These are phyloP conservation scores for Petrophora chlorosata DNA, from an alignment of 2,888 invertebrate species.

Conservation along the genomic window DNA sequence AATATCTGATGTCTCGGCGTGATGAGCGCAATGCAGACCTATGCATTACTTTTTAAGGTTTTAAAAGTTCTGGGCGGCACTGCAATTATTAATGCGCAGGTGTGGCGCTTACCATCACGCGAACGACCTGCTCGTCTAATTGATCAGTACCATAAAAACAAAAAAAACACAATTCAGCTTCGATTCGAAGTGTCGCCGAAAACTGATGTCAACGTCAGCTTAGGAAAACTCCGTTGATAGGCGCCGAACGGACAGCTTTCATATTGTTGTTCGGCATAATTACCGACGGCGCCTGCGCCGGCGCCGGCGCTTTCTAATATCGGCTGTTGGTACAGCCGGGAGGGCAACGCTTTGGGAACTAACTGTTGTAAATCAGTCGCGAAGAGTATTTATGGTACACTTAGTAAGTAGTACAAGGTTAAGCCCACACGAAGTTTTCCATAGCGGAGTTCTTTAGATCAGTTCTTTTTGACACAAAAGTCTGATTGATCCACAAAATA, in stretches of 20 bases:
- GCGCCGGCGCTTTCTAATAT: conserved; percentile 67
- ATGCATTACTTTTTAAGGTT: too few species aligned
- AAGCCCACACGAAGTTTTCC: neutral
- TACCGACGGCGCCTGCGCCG: conserved; percentile 32
- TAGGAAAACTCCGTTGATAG: conserved; percentile 13
- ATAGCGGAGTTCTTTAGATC: neutral
- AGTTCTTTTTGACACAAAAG: too few species aligned
- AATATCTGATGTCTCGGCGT: too few species aligned
- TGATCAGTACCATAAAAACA: too few species aligned
- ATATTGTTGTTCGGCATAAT: conserved; percentile 40
- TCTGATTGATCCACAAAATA: too few species aligned
- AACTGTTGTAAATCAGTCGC: neutral
- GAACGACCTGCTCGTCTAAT: too few species aligned
- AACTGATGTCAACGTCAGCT: conserved; percentile 2
- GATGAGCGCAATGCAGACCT: too few species aligned
- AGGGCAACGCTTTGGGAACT: conserved; percentile 21
- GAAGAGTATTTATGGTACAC: neutral
- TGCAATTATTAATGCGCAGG: too few species aligned
- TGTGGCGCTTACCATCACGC: too few species aligned
- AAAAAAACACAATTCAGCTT: too few species aligned
- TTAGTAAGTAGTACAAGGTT: neutral
- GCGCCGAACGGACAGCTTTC: conserved; percentile 36
- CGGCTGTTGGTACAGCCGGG: conserved; percentile 47
- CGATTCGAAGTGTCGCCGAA: too few species aligned
- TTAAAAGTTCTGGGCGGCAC: too few species aligned